Conservation (phyloP, 2,113 vertebrate species). For the Laticauda colubrina region DNA sequence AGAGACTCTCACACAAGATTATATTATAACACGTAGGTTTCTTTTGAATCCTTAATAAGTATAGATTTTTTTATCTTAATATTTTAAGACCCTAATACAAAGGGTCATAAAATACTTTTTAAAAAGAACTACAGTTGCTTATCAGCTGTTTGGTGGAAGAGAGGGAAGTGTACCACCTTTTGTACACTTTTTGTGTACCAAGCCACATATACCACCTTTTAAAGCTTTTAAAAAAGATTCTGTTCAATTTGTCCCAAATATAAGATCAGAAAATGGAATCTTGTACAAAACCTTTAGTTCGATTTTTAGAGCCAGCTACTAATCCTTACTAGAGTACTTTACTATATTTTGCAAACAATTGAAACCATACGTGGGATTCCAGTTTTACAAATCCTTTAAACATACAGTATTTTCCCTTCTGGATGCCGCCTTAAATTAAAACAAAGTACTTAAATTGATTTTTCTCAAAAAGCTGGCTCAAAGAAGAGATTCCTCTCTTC, state of each 20-base stretch:
- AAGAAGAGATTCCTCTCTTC: background rate
- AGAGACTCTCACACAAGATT: conserved; percentile 93
- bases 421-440: conserved; percentile 34
- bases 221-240: background rate
- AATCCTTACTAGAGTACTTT: background rate
- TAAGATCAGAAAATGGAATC: background rate
- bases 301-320: background rate
- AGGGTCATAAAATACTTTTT: background rate
- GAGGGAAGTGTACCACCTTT: too few relatives aligned
- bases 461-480: background rate
- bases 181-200: too few relatives aligned
- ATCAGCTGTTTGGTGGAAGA: background rate
- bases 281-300: background rate
- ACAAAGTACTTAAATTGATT: background rate
- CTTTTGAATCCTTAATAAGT: conserved; percentile 22
- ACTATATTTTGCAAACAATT: background rate
- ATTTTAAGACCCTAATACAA: background rate
- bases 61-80: background rate
- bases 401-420: conserved; percentile 29
- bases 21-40: conserved; percentile 96
- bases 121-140: background rate
- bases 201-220: too few relatives aligned
- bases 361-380: background rate
- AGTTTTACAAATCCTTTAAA: conserved; percentile 18
- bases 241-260: background rate